phyloP scores from a whole-genome alignment of 1,140 invertebrate species.

The Hesperophylax magnus region DNA sequence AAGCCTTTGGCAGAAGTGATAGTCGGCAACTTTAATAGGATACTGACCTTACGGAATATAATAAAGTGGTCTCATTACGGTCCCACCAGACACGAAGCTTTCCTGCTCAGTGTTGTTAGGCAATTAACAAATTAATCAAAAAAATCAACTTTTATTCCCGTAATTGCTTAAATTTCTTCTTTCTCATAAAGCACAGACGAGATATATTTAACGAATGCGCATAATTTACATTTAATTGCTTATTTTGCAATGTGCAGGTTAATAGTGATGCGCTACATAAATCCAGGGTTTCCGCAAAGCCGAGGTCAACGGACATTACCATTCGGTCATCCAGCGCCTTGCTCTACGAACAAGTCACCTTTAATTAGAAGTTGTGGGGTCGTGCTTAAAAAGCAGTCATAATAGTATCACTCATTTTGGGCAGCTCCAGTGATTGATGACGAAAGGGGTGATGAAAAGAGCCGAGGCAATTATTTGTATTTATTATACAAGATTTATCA shows the following conservation, averaged over 20 bases:
- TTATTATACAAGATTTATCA: too few species aligned
- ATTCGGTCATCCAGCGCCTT: background rate
- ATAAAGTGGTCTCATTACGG: background rate
- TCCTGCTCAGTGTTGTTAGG: background rate
- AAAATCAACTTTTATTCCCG: background rate
- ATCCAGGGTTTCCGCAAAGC: conserved; percentile 21
- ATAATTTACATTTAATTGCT: conserved; percentile 37
- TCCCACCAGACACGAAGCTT: background rate
- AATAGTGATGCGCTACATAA: conserved; percentile 36
- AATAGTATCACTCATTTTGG: too few species aligned
- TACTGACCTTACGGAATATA: background rate
- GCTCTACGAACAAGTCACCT: too few species aligned
- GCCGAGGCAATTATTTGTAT: too few species aligned
- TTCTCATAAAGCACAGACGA: conserved; percentile 21
- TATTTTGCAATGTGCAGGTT: conserved; percentile 22
- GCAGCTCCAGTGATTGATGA: too few species aligned
- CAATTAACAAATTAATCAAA: conserved; percentile 11
- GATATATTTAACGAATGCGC: conserved; percentile 12
- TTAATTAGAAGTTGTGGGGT: too few species aligned
- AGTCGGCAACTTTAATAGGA: background rate
- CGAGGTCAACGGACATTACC: conserved; percentile 18
- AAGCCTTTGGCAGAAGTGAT: background rate
- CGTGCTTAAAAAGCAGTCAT: too few species aligned
- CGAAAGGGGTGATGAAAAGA: too few species aligned
- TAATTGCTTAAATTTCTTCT: conserved; percentile 16